A percentile compares a stretch with the other conserved stretches of the same genome.
Evolutionary conservation across 1,140 invertebrate species (phyloP).

Genomic region (Drosophila orosa): DNA sequence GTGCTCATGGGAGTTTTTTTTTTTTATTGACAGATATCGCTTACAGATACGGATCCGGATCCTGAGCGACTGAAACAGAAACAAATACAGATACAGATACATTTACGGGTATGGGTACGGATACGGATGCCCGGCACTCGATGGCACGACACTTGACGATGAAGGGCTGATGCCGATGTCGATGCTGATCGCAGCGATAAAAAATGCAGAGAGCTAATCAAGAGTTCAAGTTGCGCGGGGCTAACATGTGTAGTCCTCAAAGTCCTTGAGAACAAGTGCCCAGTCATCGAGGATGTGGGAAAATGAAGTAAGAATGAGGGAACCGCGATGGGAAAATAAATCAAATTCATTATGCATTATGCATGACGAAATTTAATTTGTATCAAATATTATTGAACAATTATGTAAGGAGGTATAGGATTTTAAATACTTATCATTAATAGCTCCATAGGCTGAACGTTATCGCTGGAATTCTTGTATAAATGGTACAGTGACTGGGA

Average conservation of each 20-base stretch:
- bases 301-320: neutral
- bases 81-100: conserved; percentile 10
- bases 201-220: conserved; percentile 64
- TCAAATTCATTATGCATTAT: neutral
- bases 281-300: conserved; percentile 21
- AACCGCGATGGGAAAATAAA: neutral
- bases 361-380: neutral
- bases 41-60: conserved; percentile 61
- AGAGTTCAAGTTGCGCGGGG: conserved; percentile 47
- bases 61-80: conserved; percentile 6
- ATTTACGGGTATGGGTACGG: conserved; percentile 9
- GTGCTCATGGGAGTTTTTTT: conserved; percentile 55
- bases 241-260: conserved; percentile 49
- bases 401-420: neutral
- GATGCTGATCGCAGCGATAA: conserved; percentile 56
- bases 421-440: neutral
- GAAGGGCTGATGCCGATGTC: conserved; percentile 17
- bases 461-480: neutral
- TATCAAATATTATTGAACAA: neutral
- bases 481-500: too few relatives aligned
- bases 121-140: conserved; percentile 47
- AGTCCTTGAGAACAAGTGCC: conserved; percentile 55
- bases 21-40: conserved; percentile 73
- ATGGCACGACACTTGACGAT: conserved; percentile 56
- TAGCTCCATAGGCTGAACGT: neutral